These are phyloP conservation scores for Gymnoscopelus braueri DNA, from an alignment of 2,797 vertebrate genomes.

Conservation along the genomic window DNA sequence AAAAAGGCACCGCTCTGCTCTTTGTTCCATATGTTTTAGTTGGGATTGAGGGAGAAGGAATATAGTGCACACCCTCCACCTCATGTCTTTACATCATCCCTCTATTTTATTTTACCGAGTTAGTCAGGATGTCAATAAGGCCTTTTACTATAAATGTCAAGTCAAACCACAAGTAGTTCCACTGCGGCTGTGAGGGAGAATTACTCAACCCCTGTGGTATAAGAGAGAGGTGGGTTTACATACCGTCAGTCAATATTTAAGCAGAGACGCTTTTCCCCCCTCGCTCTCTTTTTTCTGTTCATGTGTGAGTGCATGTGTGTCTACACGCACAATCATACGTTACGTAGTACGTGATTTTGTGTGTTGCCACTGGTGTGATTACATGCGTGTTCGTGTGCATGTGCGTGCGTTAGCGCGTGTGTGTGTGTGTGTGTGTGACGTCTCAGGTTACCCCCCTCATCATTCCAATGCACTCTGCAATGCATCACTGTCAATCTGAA, in stretches of 20 bases:
- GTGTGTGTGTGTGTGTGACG: slow-evolving; percentile 24
- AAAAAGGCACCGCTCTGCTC: slow-evolving; percentile 20
- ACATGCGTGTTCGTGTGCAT: not conserved
- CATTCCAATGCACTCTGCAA: slow-evolving; percentile 63
- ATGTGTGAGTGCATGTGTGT: not conserved
- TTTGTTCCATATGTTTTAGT: slow-evolving; percentile 29
- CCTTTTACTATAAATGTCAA: slow-evolving; percentile 21
- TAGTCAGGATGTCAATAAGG: slow-evolving; percentile 29
- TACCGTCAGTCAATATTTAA: not conserved
- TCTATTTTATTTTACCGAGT: not conserved
- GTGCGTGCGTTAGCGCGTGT: not conserved
- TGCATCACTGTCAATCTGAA: slow-evolving; percentile 62
- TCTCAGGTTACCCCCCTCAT: slow-evolving; percentile 65
- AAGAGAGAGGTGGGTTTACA: slow-evolving; percentile 15
- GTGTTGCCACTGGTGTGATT: not conserved
- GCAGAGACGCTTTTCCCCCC: not conserved
- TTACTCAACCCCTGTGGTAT: slow-evolving; percentile 30
- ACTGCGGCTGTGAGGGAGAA: slow-evolving; percentile 19
- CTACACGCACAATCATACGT: not conserved
- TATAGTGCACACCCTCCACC: slow-evolving; percentile 14
- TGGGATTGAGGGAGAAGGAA: slow-evolving; percentile 21
- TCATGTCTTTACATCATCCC: not conserved
- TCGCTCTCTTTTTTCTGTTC: not conserved
- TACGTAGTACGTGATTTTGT: too few relatives aligned
- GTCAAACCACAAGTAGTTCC: slow-evolving; percentile 17